These are phyloP conservation scores for Theristus sp. DNA, from an alignment of 2,888 invertebrate genomes.

Conservation along the genomic window DNA sequence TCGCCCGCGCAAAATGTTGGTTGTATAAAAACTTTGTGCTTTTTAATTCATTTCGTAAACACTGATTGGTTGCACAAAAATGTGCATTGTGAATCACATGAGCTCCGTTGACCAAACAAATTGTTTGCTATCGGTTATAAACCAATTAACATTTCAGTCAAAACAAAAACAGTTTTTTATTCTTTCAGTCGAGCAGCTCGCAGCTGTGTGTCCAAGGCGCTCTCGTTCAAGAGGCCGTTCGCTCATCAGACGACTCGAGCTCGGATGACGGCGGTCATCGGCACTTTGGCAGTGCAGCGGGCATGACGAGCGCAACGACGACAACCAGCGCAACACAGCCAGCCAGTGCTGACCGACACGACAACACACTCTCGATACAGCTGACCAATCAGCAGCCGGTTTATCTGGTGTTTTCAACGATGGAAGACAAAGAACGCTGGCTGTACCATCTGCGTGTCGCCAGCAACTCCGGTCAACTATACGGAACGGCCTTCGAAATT, in stretches of 20 bases:
- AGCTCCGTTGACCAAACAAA: too few relatives aligned
- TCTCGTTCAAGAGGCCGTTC: constrained; percentile 78
- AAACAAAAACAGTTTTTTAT: too few relatives aligned
- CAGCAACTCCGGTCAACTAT: constrained; percentile 56
- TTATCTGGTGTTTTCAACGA: constrained; percentile 71
- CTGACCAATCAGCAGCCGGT: constrained; percentile 51
- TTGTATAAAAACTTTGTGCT: constrained; percentile 9
- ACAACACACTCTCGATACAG: neutral
- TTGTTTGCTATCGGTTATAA: too few relatives aligned
- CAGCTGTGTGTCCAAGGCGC: constrained; percentile 90
- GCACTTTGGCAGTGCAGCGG: neutral
- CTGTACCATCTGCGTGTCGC: constrained; percentile 59
- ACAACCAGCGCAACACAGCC: too few relatives aligned
- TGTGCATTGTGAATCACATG: too few relatives aligned
- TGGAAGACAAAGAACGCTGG: constrained; percentile 69
- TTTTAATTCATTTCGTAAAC: neutral
- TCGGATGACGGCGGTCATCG: constrained; percentile 36
- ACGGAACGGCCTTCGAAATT: constrained; percentile 87
- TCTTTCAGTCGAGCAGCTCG: constrained; percentile 66
- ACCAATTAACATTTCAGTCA: too few relatives aligned
- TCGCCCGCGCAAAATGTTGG: constrained; percentile 70
- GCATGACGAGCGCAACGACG: neutral
- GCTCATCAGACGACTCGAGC: constrained; percentile 51
- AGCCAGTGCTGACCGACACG: too few relatives aligned
- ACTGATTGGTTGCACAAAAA: too few relatives aligned